Base-by-base conservation (phyloP, 2,113 vertebrate species). In the Oryzias curvinotus region DNA sequence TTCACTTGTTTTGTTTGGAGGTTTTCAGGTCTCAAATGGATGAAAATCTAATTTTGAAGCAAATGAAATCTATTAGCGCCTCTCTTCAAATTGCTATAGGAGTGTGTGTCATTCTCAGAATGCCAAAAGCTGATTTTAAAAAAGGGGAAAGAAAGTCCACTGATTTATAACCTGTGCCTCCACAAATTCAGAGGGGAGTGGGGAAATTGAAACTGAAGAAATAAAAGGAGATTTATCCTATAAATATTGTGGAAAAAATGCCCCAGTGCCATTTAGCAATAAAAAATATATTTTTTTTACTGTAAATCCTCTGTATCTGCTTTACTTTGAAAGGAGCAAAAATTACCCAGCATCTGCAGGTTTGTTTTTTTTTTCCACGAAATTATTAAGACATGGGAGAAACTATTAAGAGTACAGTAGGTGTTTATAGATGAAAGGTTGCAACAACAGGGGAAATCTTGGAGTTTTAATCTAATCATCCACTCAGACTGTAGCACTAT, bases 391-490 rank as follows among this genome's bases (percentile, higher is more conserved):
- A 52, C 3, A 4, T 4, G 55, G 52, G 52, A 73, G 18, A 52
- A 41, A 52, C 61, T 65, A 79, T 72, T 57, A 26, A 62, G 49
- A 64, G 25, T 52, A 48, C 42, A 67, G 68, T 67, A 62, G 60
- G 68, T 77, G 61, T 63, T 48, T 77, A 41, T 44, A 65, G 71
- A 84, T 0, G 26, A 77, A 52, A 64, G 53, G 36, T 46, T 64
- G 63, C 50, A 44, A 42, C 63, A 64, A 45, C 43, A 46, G n/a
- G 68, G 61, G 57, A 81, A 82, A 83, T 64, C 58, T 44, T 57
- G 47, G 68, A 50, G 43, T 78, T 84, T 73, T 91, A 90, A 90
- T 91, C 81, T 80, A 85, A 74, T 82, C 82, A 76, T 85, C 65
- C 80, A 85, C 54, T 48, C 75, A 68, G 59, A 79, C 75, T 73